Conservation (phyloP, 2,888 invertebrate genomes). For the Drosophila falleni region DNA sequence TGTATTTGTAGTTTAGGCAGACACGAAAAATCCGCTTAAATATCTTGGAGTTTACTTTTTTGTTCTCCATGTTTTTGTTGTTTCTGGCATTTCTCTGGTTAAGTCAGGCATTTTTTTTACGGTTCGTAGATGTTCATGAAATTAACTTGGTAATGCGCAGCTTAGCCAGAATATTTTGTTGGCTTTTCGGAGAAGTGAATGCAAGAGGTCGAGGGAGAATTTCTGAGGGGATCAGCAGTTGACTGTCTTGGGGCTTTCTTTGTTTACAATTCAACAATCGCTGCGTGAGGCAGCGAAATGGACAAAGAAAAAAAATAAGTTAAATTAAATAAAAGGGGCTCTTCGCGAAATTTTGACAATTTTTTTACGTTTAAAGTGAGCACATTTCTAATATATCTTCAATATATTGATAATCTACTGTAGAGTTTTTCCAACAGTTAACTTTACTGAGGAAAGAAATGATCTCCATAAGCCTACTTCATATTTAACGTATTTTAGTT, state of each 20-base stretch:
- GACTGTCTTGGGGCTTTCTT: slow-evolving; percentile 17
- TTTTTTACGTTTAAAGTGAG: not conserved
- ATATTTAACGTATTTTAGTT: not conserved
- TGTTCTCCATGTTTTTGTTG: not conserved
- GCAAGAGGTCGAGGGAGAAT: not conserved
- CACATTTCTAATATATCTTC: not conserved
- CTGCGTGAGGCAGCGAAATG: slow-evolving; percentile 28
- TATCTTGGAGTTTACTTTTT: slow-evolving; percentile 31
- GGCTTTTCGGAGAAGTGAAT: not conserved
- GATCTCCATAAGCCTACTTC: not conserved
- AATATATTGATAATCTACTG: not conserved
- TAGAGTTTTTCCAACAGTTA: not conserved
- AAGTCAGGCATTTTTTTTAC: slow-evolving; percentile 63
- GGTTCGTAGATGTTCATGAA: slow-evolving; percentile 55
- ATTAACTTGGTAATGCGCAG: slow-evolving; percentile 68
- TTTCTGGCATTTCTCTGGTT: slow-evolving; percentile 77
- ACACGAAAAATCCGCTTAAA: slow-evolving; percentile 66
- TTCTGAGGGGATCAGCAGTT: not conserved
- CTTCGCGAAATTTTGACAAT: not conserved
- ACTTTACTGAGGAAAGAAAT: not conserved
- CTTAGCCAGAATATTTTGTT: slow-evolving; percentile 46
- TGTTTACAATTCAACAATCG: slow-evolving; percentile 52
- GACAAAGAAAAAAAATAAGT: not conserved
- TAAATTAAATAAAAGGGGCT: not conserved
- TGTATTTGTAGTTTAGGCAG: slow-evolving; percentile 63